These are phyloP conservation scores for Pseudomyrmex pallidus DNA, from an alignment of 1,140 invertebrate genomes.

Conservation along the genomic window DNA sequence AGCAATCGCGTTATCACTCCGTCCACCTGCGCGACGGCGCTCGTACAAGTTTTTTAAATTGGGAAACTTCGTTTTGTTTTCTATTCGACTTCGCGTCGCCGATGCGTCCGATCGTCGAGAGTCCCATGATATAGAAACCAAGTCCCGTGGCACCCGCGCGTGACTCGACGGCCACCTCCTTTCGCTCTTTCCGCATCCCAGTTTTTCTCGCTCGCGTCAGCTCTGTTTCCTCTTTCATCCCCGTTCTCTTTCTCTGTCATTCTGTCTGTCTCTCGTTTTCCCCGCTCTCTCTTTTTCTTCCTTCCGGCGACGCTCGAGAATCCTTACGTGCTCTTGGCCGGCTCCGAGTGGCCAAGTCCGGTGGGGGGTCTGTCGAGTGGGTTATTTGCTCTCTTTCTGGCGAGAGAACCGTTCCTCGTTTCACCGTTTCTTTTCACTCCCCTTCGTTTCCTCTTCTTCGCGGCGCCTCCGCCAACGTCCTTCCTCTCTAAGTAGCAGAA, in stretches of 20 bases:
- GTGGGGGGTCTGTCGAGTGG: constrained; percentile 2
- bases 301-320: constrained; percentile 10
- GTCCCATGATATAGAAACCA: constrained; percentile 21
- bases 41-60: constrained; percentile 17
- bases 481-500: constrained; percentile 58
- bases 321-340: constrained; percentile 35
- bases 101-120: neutral
- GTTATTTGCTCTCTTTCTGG: constrained; percentile 54
- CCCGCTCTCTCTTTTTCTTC: neutral
- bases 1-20: neutral
- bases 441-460: constrained; percentile 19
- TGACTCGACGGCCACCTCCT: neutral
- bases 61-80: constrained; percentile 43
- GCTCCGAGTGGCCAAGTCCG: constrained; percentile 32
- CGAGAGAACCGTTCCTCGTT: constrained; percentile 39
- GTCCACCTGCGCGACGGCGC: neutral
- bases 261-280: too few species aligned
- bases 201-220: constrained; percentile 15
- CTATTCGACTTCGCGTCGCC: neutral
- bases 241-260: neutral
- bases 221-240: neutral
- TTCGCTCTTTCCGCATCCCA: neutral
- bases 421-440: neutral
- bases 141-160: neutral
- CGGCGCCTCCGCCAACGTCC: constrained; percentile 20